Base-by-base conservation (phyloP, 1,140 invertebrate species). In the Reticulitermes speratus region DNA sequence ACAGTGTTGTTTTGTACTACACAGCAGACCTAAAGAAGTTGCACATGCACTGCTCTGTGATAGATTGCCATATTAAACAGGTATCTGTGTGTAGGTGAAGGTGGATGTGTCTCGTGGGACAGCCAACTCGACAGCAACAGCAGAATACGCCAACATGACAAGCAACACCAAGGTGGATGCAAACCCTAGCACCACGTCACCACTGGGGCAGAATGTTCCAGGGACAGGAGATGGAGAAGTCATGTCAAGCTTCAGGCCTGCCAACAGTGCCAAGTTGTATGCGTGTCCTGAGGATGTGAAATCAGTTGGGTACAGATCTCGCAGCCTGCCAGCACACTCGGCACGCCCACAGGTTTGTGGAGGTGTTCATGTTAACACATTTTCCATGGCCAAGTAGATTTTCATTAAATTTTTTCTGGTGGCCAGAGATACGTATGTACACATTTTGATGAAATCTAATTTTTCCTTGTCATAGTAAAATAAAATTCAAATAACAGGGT, bases 211-310 rank as follows among this genome's bases (percentile, higher is more conserved):
- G 38, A 84, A 82, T 82, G 45, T 38, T 45, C 7, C 48, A 9
- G 45, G 44, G 21, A 48, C 52, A 69, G 90, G 89, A 83, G 88
- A 89, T 85, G 90, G 89, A 8, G 32, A 83, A 21, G 92, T 96
- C 55, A 95, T 96, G 92, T 97, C 96, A 19, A 97, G 96, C 88
- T 98, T 98, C 91, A 94, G 95, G 87, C 97, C 97, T 0, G 93
- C 95, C 69, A 95, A 96, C 87, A 95, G 93, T 91, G 96, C 97
- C 85, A 97, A 97, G 90, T 91, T 98, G 59, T 98, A 98, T 90
- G 97, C 97, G 14, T 96, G 96, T 65, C 97, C 97, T 16, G 95
- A 96, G 89, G 96, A 96, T 89, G 93, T 97, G 88, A 96, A 95
- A 88, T 94, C 94, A 44, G 95, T 97, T 30, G 96, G 95, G 8